Percentiles rank a stretch among this genome's conserved stretches.
These are phyloP conservation scores for Calyptommatus sinebrachiatus DNA, from an alignment of 2,113 vertebrate genomes.

Conservation along the genomic window DNA sequence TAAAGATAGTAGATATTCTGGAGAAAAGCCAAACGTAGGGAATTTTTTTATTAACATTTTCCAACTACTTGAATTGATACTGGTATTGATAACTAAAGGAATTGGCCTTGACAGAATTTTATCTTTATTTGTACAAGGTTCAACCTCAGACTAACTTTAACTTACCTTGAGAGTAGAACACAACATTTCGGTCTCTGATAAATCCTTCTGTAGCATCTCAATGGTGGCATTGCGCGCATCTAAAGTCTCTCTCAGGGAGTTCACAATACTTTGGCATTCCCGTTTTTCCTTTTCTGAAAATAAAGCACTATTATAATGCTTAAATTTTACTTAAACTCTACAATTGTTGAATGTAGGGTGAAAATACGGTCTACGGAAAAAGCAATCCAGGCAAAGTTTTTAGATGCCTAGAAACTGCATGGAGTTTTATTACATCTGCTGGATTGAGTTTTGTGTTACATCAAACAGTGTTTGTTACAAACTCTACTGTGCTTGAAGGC, in stretches of 20 bases:
- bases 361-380: neutral
- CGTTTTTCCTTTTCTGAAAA: slow-evolving; percentile 83
- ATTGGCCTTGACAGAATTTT: neutral
- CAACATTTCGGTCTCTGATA: slow-evolving; percentile 84
- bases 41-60: no score
- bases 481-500: slow-evolving; percentile 45
- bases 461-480: slow-evolving; percentile 36
- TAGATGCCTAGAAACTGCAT: neutral
- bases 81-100: neutral
- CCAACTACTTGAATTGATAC: no score
- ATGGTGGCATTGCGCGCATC: slow-evolving; percentile 83
- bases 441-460: slow-evolving; percentile 24
- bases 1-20: no score
- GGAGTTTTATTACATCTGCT: neutral
- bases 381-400: neutral
- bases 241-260: slow-evolving; percentile 79
- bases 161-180: slow-evolving; percentile 86
- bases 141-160: neutral
- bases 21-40: no score
- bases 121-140: neutral
- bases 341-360: neutral
- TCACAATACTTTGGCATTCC: slow-evolving; percentile 78
- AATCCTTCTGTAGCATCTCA: slow-evolving; percentile 77
- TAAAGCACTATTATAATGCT: neutral
- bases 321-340: neutral